Percentiles rank a stretch among this genome's conserved stretches.
phyloP scores from a whole-genome alignment of 2,113 vertebrate species.

The Gallinago jamesoni region DNA sequence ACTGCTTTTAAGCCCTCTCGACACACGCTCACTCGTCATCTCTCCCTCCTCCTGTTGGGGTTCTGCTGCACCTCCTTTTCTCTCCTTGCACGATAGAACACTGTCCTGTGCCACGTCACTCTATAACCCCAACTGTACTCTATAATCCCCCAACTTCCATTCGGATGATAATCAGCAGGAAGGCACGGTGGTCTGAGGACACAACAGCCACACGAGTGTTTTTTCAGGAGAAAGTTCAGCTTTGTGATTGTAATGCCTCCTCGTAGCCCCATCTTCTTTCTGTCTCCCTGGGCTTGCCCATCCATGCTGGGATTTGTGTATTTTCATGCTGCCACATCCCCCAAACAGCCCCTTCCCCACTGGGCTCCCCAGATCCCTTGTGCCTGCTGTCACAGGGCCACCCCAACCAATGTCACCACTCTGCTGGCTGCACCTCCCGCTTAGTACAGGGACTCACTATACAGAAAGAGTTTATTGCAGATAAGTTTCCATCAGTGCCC shows the following conservation, averaged over 20 bases:
- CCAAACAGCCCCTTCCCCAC: not conserved
- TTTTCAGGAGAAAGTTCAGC: not conserved
- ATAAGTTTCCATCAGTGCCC: not conserved
- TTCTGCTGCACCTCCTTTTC: not conserved
- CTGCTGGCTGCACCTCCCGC: not conserved
- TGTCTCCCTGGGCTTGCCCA: not conserved
- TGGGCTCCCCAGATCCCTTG: not conserved
- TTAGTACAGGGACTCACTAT: not conserved
- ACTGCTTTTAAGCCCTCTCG: not conserved
- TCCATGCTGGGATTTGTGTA: not conserved
- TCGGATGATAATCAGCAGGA: not conserved
- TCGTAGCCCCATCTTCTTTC: not conserved
- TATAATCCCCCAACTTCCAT: not conserved
- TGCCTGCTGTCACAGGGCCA: not conserved
- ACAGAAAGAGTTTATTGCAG: not conserved
- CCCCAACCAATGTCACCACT: fast-evolving
- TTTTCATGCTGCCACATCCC: not conserved
- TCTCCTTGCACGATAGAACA: not conserved
- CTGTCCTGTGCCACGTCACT: not conserved
- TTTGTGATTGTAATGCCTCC: not conserved
- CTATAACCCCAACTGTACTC: not conserved
- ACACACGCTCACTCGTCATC: not conserved
- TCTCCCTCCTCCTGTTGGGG: not conserved
- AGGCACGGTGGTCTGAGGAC: not conserved
- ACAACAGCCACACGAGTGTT: not conserved